These are phyloP conservation scores for Syrmaticus mikado DNA, from an alignment of 2,113 vertebrate genomes.

Conservation along the genomic window DNA sequence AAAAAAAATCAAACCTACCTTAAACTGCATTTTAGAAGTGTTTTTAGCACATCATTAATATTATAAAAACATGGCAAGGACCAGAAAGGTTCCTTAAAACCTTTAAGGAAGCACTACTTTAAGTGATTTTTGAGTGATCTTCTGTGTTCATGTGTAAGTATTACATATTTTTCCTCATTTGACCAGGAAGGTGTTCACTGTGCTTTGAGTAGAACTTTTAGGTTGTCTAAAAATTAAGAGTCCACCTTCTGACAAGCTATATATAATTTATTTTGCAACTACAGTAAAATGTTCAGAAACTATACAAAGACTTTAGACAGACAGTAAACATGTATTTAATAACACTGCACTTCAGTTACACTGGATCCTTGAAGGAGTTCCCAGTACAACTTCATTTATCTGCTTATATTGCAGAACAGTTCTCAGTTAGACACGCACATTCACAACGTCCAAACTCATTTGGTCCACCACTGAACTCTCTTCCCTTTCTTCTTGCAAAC, in stretches of 20 bases:
- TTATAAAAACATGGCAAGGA: neutral
- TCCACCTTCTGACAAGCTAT: slow-evolving; percentile 65
- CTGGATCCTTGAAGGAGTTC: slow-evolving; percentile 93
- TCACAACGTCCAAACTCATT: slow-evolving; percentile 4
- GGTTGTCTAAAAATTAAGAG: slow-evolving; percentile 13
- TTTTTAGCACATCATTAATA: neutral
- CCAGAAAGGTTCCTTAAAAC: neutral
- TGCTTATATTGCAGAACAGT: slow-evolving; percentile 84
- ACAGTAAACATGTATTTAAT: slow-evolving; percentile 74
- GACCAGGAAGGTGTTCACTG: neutral
- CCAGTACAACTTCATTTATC: slow-evolving; percentile 89
- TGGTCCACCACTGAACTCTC: slow-evolving; percentile 31
- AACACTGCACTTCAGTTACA: slow-evolving; percentile 82
- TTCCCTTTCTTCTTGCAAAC: slow-evolving; percentile 46
- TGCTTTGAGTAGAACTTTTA: neutral
- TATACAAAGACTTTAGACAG: slow-evolving; percentile 77
- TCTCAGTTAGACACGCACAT: slow-evolving; percentile 69
- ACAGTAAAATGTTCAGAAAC: slow-evolving; percentile 75
- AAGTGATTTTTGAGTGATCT: neutral
- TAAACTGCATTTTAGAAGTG: neutral
- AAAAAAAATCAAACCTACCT: neutral
- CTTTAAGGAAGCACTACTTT: neutral
- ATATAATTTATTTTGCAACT: slow-evolving; percentile 71
- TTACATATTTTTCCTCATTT: neutral
- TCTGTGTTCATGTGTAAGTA: neutral